A percentile compares a stretch with the other conserved stretches of the same genome.
Evolutionary conservation across 2,888 invertebrate genomes (phyloP).

Genomic region (Epinotia ramella): DNA sequence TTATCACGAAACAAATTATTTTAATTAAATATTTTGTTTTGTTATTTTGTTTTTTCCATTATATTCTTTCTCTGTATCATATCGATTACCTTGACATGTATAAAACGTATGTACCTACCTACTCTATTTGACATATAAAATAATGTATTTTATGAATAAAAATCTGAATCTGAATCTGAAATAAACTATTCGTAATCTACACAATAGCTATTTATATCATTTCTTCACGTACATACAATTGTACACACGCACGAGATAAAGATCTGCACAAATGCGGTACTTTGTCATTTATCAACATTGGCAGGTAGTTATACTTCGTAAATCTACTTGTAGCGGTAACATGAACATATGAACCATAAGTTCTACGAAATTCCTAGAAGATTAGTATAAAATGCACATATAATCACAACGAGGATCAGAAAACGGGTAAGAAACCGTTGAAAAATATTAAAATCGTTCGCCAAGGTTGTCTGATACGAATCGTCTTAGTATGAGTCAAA

Average conservation of each 20-base stretch:
- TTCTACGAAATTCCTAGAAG: not conserved
- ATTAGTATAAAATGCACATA: not conserved
- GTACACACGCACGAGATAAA: constrained; percentile 18
- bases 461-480: constrained; percentile 39
- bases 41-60: no score
- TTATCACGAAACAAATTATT: no score
- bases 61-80: no score
- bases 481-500: constrained; percentile 9
- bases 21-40: no score
- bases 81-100: no score
- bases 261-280: constrained; percentile 31
- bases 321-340: not conserved
- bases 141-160: no score
- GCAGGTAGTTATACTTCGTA: constrained; percentile 36
- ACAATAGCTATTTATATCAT: not conserved
- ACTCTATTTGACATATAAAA: no score
- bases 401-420: not conserved
- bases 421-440: constrained; percentile 20
- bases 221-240: not conserved
- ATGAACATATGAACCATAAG: not conserved
- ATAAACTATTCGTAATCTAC: not conserved
- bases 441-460: constrained; percentile 31
- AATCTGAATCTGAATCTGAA: no score
- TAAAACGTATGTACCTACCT: no score
- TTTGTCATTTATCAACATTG: constrained; percentile 39